Evolutionary conservation across 1,140 invertebrate genomes (phyloP), one percentile per base, ranked within the genome.

Genomic region (Lepidostoma basale): DNA sequence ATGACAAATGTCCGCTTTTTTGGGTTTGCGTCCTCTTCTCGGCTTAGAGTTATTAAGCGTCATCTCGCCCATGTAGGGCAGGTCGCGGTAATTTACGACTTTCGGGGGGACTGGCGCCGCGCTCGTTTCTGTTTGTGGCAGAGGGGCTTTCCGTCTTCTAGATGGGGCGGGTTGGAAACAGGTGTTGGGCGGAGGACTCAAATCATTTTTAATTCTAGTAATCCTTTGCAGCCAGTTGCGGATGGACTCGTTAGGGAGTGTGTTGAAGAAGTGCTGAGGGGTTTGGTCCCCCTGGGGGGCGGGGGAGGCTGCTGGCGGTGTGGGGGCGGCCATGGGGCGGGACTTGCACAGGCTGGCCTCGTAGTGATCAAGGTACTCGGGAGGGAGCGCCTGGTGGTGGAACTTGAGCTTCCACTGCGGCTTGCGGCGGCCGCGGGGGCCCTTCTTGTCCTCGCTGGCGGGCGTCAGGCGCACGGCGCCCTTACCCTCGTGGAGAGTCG

Each of bases 11-110:
- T 95, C 93, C 0, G 92, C 92, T 74, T 94, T 95, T 74, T 95
- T 95, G 0, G 93, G 93, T 72, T 95, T 95, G 9, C 93, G 81
- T 0, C 93, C 92, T 68, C 93, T 84, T 26, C 92, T 78, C 0
- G 92, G 92, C 73, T 93, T 90, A 9, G 89, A 91, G 77, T 94
- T 92, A 76, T 94, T 92, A 62, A 95, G 76, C 0, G 92, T 94
- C 81, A 95, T 93, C 75, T 95, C 93, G 1, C 93, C 93, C 92
- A 95, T 94, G 77, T 94, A 95, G 0, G 93, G 92, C 3, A 94
- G 79, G 74, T 94, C 92, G n/a, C 90, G 87, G 73, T 92, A 92
- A 52, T 90, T 90, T 62, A 92, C 79, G 10, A 87, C 80, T 73
- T 81, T 82, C 52, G 80, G 79, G 3, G 78, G 84, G 0, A 86